phyloP scores from a whole-genome alignment of 2,113 vertebrate genomes.

The Brienomyrus brachyistius region DNA sequence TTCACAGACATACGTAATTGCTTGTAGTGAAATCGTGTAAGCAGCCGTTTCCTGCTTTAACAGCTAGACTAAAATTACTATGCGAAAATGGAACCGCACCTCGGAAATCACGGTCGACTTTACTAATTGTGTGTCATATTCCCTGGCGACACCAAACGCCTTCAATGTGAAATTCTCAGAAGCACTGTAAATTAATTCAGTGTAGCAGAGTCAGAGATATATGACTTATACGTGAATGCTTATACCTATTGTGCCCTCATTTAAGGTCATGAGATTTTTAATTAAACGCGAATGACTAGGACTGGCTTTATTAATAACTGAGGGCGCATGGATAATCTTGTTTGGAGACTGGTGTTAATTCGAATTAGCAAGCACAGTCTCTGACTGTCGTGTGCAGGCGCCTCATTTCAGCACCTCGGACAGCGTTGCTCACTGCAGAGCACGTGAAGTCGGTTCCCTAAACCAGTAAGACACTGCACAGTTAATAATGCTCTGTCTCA shows the following conservation, averaged over 20 bases:
- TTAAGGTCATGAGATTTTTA: background rate
- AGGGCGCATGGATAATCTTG: background rate
- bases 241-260: background rate
- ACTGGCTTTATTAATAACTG: background rate
- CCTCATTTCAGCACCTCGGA: slow-evolving; percentile 55
- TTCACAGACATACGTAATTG: background rate
- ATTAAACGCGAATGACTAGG: background rate
- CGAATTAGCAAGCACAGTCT: background rate
- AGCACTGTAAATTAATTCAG: slow-evolving; percentile 45
- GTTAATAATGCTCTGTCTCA: background rate
- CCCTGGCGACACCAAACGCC: slow-evolving; percentile 26
- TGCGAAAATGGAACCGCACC: background rate
- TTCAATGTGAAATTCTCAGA: slow-evolving; percentile 41
- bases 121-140: slow-evolving; percentile 25
- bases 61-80: slow-evolving; percentile 3
- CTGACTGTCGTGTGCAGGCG: background rate
- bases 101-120: background rate
- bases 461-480: background rate
- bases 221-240: slow-evolving; percentile 16
- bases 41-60: background rate
- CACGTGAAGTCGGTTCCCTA: background rate
- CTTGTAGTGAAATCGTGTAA: background rate
- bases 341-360: background rate
- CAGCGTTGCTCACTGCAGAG: slow-evolving; percentile 40
- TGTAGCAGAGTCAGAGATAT: slow-evolving; percentile 22